Evolutionary conservation across 2,113 vertebrate species (phyloP).

Genomic region (Peromyscus californicus): DNA sequence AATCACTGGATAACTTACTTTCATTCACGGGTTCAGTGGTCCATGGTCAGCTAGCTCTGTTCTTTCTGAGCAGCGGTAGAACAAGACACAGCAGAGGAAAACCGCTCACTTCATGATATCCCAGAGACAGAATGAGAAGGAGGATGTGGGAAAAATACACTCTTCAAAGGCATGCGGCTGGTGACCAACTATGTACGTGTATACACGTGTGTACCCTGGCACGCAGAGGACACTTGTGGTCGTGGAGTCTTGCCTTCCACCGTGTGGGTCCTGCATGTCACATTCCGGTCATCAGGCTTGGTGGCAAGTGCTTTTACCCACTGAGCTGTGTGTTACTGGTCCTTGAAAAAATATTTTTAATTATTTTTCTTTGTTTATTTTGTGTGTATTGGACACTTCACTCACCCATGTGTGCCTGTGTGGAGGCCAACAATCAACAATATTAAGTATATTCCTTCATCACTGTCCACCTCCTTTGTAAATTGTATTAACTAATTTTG

Average conservation of each 20-base stretch:
- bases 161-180: neutral
- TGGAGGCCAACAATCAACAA: neutral
- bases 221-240: neutral
- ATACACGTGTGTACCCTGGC: neutral
- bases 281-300: neutral
- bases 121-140: neutral
- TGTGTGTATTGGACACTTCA: neutral
- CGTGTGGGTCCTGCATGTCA: too few relatives aligned
- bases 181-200: neutral
- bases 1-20: neutral
- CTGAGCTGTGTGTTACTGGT: neutral
- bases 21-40: neutral
- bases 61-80: neutral
- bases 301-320: neutral
- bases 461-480: neutral
- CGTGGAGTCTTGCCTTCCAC: neutral
- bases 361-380: neutral
- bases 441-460: neutral
- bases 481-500: neutral
- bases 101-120: neutral
- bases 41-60: neutral
- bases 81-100: neutral
- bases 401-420: neutral
- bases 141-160: neutral
- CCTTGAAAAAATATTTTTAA: neutral